Evolutionary conservation across 2,113 vertebrate species (phyloP), one percentile per base, ranked within the genome.

Genomic region (Eupsittula cactorum): DNA sequence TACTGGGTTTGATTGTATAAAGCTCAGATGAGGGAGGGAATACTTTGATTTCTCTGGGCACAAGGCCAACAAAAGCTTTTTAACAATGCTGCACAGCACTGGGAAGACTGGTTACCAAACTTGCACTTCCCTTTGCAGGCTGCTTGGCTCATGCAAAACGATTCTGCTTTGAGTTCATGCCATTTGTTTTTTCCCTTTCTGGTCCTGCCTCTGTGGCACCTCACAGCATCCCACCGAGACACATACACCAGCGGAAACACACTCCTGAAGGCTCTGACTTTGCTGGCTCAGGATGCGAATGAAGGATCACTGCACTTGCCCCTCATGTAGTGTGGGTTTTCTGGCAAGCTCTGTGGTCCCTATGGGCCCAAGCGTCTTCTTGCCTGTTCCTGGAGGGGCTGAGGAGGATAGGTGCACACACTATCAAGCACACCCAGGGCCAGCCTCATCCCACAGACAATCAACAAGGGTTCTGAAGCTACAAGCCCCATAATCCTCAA

Each of bases 41-140:
- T 8, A 37, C 92, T 93, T 92, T 94, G 95, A 94, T 96, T 96
- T 87, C 95, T 49, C 67, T 46, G 74, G 96, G 96, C 92, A 4
- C 49, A 17, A 62, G 29, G 96, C 93, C 96, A 96, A 68, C 29
- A 76, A 95, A 94, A 96, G 96, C 95, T 91, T 94, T 92, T 92
- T 59, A 89, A 96, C 94, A 97, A 96, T 94, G 80, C 90, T 94
- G 86, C 95, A 79, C 28, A 93, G 70, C 57, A 57, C 60, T 94
- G 95, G 92, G 92, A 96, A 93, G 93, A 86, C 46, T 10, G 27
- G 88, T 92, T 92, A 57, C 88, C 93, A 91, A 95, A 92, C 81
- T 19, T 84, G 84, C 86, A 27, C 81, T 96, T 95, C 90, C 90
- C 90, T 83, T 65, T 79, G 88, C 68, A 89, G n/a, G 49, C 80